Evolutionary conservation across 2,113 vertebrate species (phyloP), one percentile per base, ranked within the genome.

Genomic region (Paradoxurus hermaphroditus): DNA sequence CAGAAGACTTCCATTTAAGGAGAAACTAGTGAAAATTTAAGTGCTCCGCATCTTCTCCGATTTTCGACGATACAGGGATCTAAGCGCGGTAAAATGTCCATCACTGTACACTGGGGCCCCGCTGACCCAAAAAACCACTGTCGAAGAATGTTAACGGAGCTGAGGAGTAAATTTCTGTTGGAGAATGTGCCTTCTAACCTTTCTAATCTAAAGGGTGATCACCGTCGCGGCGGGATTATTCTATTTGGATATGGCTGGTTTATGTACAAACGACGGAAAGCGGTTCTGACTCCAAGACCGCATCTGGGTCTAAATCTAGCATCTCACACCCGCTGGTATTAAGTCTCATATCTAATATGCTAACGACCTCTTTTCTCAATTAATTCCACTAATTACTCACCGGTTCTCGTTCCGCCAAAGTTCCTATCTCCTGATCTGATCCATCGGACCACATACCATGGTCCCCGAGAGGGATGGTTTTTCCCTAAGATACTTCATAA

Each of bases 281-380:
- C 27, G 51, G 21, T 51, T 68, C 86, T 13, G 41, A 21, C 25
- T 95, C 49, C 75, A 88, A 53, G 67, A 88, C 15, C 91, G 65
- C 89, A 83, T 86, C 23, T 29, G 49, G 53, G 81, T 75, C 39
- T 84, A 93, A 92, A 93, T 46, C 51, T 67, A 96, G 56, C 70
- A 78, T 72, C 90, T 88, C 41, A 82, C 15, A 79, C 14, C 25
- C 91, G 78, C 44, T 94, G 62, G 67, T 85, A 90, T 51, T 65
- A 85, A 88, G 16, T 63, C 72, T 82, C 88, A 95, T 83, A 94
- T 11, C 56, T 63, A 75, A 39, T 34, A 88, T 29, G 36, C 34
- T 94, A 94, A 92, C 82, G 77, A 96, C 41, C 36, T 93, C 70
- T 96, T 77, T 82, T 95, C 93, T 88, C 75, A 97, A 97, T 95